Evolutionary conservation across 2,113 vertebrate species (phyloP), one percentile per base, ranked within the genome.

Genomic region (Cairina moschata): DNA sequence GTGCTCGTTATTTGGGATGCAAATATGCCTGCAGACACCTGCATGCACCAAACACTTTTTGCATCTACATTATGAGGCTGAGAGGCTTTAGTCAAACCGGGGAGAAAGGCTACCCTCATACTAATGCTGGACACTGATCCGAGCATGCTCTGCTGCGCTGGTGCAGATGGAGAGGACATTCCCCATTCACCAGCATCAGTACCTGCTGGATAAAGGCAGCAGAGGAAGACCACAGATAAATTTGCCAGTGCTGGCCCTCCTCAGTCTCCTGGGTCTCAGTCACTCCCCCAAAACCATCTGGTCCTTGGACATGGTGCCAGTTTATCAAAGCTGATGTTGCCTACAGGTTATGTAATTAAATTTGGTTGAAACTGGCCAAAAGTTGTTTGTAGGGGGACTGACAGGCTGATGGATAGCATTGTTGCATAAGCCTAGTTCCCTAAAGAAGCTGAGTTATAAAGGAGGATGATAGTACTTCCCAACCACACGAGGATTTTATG

Each of bases 1-100:
- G 34, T 1, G 1, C 38, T 0, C 32, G 52, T 14, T 55, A 0
- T 54, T 32, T 5, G 17, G 31, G 28, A 18, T 25, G 17, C 38
- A 40, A 38, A 26, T 36, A 44, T 0, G 1, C 31, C 36, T 29
- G 11, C 62, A 40, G 26, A 40, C 26, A 18, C 17, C 36, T 40
- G 36, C 62, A 40, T 28, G 8, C 11, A 13, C n/a, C 1, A 1
- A 80, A 12, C 31, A 5, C n/a, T 25, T 73, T 91, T 87, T 56
- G n/a, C 55, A 28, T 0, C 34, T 67, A 10, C 2, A 3, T 32
- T 59, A 7, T 20, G 11, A 1, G 11, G 29, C 21, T 60, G 25
- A 67, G 32, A 28, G 28, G 28, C 34, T 62, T 72, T 2, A 48
- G 26, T 56, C 65, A 71, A 28, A 54, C 34, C 7, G 13, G 5